These are phyloP conservation scores for Adelosebastes latens DNA, from an alignment of 2,797 vertebrate genomes.

Conservation along the genomic window DNA sequence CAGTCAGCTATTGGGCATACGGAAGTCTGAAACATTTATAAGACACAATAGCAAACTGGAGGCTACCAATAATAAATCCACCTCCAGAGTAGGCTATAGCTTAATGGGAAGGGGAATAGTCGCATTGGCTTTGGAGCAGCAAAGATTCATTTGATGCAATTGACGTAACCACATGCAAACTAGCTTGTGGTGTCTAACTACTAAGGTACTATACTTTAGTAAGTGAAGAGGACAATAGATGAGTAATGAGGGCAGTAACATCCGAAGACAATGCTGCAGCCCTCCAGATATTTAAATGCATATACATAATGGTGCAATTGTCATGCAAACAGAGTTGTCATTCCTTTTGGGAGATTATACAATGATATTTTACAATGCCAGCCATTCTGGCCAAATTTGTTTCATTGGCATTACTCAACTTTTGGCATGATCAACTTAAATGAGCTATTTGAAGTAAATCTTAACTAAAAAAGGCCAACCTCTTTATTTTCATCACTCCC, in stretches of 20 bases:
- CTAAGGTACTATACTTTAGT: background rate
- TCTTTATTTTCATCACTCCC: constrained; percentile 42
- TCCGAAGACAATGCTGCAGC: background rate
- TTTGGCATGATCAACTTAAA: constrained; percentile 58
- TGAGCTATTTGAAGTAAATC: constrained; percentile 52
- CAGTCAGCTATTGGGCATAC: background rate
- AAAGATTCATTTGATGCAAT: background rate
- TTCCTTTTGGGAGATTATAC: constrained; percentile 62
- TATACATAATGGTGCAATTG: constrained; percentile 26
- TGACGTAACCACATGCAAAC: background rate
- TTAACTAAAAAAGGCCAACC: constrained; percentile 16
- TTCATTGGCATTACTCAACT: constrained; percentile 70
- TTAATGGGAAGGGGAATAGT: background rate
- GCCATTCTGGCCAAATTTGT: constrained; percentile 55
- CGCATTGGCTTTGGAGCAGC: background rate
- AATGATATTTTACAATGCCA: constrained; percentile 66
- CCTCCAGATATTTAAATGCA: constrained; percentile 3
- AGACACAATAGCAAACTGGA: background rate
- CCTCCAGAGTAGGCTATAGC: background rate
- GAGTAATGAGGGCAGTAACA: background rate
- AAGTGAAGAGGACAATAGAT: background rate
- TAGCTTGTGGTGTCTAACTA: background rate
- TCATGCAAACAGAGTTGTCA: constrained; percentile 37
- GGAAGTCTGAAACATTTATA: background rate
- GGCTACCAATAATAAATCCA: background rate